Conservation (phyloP, 2,888 invertebrate genomes). For the Microplitis manilae region DNA sequence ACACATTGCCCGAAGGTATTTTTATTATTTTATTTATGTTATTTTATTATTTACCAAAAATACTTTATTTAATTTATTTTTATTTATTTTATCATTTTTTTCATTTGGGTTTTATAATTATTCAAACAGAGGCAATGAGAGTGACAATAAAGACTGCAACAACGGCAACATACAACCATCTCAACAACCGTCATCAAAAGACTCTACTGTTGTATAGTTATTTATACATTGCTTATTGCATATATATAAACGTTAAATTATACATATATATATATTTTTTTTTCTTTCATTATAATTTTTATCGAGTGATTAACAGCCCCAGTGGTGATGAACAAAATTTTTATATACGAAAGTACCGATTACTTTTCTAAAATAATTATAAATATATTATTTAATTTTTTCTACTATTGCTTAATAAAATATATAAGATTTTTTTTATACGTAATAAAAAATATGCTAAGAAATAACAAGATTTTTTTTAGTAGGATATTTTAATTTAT, state of each 20-base stretch:
- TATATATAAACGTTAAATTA: neutral
- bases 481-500: conserved; percentile 19
- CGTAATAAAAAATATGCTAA: conserved; percentile 27
- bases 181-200: conserved; percentile 40
- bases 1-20: conserved; percentile 24
- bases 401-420: conserved; percentile 12
- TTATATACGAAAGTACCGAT: neutral
- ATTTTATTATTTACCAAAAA: conserved; percentile 1
- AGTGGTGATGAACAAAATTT: neutral
- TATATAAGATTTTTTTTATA: conserved; percentile 28
- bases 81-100: neutral
- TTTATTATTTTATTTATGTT: conserved; percentile 11
- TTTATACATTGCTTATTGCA: neutral
- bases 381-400: conserved; percentile 16
- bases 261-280: neutral
- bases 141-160: conserved; percentile 39
- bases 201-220: conserved; percentile 48
- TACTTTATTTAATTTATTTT: conserved; percentile 9
- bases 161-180: conserved; percentile 34
- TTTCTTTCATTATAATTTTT: neutral
- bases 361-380: conserved; percentile 1
- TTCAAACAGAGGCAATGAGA: conserved; percentile 34
- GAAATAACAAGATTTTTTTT: neutral
- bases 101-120: neutral
- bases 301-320: neutral